These are phyloP conservation scores for Aplocera efformata DNA, from an alignment of 2,888 invertebrate genomes.

Conservation along the genomic window DNA sequence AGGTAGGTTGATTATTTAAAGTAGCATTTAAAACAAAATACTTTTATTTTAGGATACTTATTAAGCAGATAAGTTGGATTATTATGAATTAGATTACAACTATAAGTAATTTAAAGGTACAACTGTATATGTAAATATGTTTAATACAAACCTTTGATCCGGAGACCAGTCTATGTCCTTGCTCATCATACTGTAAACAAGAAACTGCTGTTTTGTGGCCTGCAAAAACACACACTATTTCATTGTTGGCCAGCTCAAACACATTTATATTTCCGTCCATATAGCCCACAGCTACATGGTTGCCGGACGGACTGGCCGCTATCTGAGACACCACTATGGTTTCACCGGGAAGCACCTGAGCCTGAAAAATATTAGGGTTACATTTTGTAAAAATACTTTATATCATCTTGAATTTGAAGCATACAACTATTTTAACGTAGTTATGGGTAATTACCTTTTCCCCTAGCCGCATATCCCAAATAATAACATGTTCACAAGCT, in stretches of 20 bases:
- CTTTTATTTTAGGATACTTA: too few relatives aligned
- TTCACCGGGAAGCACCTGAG: slow-evolving; percentile 89
- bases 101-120: too few relatives aligned
- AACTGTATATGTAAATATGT: too few relatives aligned
- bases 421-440: too few relatives aligned
- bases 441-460: slow-evolving; percentile 83
- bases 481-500: slow-evolving; percentile 94
- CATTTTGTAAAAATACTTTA: background rate
- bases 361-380: slow-evolving; percentile 66
- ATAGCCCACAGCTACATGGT: slow-evolving; percentile 94
- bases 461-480: slow-evolving; percentile 95
- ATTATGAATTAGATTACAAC: too few relatives aligned
- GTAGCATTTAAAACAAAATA: too few relatives aligned
- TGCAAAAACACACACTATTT: slow-evolving; percentile 85
- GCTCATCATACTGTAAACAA: slow-evolving; percentile 88
- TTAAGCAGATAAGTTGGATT: too few relatives aligned
- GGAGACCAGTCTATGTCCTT: slow-evolving; percentile 92
- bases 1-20: too few relatives aligned
- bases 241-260: slow-evolving; percentile 87
- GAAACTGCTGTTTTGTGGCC: slow-evolving; percentile 94
- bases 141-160: slow-evolving; percentile 87
- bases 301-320: slow-evolving; percentile 86
- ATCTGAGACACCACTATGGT: slow-evolving; percentile 89
- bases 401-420: background rate
- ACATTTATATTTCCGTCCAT: slow-evolving; percentile 92